Evolutionary conservation across 1,140 invertebrate species (phyloP).

Genomic region (Philotrypesis tridentata): DNA sequence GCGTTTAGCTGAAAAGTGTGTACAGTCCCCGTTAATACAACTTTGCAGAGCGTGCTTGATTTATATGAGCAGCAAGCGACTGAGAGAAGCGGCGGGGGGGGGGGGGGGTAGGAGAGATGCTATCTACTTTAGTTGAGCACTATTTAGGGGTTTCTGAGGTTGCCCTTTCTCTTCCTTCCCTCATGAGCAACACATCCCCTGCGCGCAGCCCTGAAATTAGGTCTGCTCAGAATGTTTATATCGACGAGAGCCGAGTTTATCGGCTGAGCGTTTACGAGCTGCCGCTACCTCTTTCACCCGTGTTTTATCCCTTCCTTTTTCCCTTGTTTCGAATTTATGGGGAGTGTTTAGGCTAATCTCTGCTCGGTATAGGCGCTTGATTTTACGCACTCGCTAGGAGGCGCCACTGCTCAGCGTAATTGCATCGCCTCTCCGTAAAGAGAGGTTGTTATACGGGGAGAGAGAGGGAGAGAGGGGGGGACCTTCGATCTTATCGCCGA

Average conservation of each 20-base stretch:
- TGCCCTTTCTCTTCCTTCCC: neutral
- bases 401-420: neutral
- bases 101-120: too few species aligned
- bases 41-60: slow-evolving; percentile 56
- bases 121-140: neutral
- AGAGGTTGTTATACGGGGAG: neutral
- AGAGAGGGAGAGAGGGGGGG: neutral
- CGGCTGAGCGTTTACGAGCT: neutral
- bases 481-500: neutral
- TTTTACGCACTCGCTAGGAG: neutral
- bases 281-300: neutral
- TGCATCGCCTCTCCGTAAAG: neutral
- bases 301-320: neutral
- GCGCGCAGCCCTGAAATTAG: neutral
- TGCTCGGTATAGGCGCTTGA: neutral
- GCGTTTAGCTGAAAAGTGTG: slow-evolving; percentile 40
- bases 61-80: slow-evolving; percentile 48
- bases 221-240: neutral
- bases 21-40: slow-evolving; percentile 62
- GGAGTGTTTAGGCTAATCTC: slow-evolving; percentile 15
- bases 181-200: neutral
- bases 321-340: slow-evolving; percentile 15
- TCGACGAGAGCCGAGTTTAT: neutral
- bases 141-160: neutral
- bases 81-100: too few species aligned